Evolutionary conservation across 2,888 invertebrate species (phyloP).

Genomic region (Cantharis nigra): DNA sequence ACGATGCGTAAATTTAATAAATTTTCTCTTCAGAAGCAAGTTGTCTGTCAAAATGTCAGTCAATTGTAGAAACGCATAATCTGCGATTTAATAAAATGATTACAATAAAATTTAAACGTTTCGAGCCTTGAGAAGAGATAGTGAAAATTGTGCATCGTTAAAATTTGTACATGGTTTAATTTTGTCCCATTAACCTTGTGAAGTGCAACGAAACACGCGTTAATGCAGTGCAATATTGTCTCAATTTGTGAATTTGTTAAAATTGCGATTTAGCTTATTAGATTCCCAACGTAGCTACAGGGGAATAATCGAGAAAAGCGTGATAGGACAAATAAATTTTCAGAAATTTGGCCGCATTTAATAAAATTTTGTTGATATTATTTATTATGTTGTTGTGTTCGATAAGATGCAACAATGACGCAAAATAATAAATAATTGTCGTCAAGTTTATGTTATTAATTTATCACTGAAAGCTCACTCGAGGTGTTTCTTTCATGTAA

Average conservation of each 20-base stretch:
- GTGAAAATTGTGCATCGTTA: background rate
- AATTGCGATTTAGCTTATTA: background rate
- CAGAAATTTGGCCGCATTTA: background rate
- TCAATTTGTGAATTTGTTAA: background rate
- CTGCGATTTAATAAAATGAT: background rate
- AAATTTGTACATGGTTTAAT: constrained; percentile 2
- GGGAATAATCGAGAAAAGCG: too few relatives aligned
- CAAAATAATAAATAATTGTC: background rate
- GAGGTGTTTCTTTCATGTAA: background rate
- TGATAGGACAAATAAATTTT: too few relatives aligned
- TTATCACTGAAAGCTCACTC: background rate
- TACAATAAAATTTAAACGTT: background rate
- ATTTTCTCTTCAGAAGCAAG: background rate
- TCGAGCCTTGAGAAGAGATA: background rate
- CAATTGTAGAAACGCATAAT: background rate
- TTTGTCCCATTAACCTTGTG: background rate
- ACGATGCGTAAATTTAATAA: background rate
- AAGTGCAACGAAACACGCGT: background rate
- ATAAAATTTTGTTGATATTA: background rate
- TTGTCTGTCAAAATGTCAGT: background rate
- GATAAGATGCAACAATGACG: background rate
- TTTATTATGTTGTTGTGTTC: background rate
- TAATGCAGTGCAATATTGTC: background rate
- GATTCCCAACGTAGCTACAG: too few relatives aligned
- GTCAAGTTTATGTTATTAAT: background rate